Evolutionary conservation across 2,797 vertebrate species (phyloP), one percentile per base, ranked within the genome.

Genomic region (Leptoclinus maculatus): DNA sequence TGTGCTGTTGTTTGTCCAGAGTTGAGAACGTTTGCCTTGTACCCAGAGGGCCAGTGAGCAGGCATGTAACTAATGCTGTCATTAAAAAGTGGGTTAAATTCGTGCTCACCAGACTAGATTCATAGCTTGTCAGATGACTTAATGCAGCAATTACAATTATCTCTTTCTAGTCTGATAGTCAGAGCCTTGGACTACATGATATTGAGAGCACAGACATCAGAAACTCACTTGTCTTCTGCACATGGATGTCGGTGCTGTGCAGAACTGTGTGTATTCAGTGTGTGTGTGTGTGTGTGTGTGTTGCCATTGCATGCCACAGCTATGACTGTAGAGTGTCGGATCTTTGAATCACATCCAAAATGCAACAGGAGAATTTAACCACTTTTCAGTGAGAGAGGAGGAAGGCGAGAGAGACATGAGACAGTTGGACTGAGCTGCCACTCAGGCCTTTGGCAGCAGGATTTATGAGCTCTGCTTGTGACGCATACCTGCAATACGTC

Each of bases 281-380:
- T 59, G 43, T 47, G 53, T 64, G 75, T 71, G 57, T 66, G 54
- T 79, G 45, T 16, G 32, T 57, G 41, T 43, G 32, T 51, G 53
- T 70, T 87, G 78, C 76, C 80, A 88, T 80, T 16, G 79, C 90
- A 92, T 94, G 90, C 92, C 93, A 91, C 75, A 88, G 86, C 75
- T 51, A 90, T 93, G 93, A 93, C 87, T 88, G 86, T 75, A 72
- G 76, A 76, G 65, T 49, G 66, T 82, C 84, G 65, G 71, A 91
- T 86, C 73, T 87, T 83, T 92, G 91, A 92, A 85, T 89, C 59
- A 1, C 34, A 27, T 82, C 91, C 91, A 91, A 91, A 92, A 89
- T 80, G 87, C 75, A 89, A 89, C 83, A 67, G 76, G 80, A 83
- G 86, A 93, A 84, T 90, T 83, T 84, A 92, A 94, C 93, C 88